Conservation (phyloP, 2,797 vertebrate genomes). For the Ataeniobius toweri region DNA sequence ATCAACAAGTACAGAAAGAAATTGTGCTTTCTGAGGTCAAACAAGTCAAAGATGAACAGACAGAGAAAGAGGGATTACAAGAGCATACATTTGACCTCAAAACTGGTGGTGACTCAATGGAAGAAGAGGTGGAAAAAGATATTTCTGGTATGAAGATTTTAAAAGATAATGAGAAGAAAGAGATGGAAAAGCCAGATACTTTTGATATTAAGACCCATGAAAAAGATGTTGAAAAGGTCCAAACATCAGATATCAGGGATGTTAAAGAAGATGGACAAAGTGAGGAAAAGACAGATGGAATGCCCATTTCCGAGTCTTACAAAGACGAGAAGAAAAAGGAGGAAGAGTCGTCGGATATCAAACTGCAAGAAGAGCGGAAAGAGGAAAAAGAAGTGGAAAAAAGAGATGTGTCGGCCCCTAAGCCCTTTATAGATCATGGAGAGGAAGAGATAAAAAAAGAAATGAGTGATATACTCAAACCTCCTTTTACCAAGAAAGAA, state of each 20-base stretch:
- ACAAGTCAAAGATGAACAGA: conserved; percentile 42
- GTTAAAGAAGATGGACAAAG: conserved; percentile 39
- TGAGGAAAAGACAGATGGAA: conserved; percentile 34
- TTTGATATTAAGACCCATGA: conserved; percentile 34
- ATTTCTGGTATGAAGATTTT: conserved; percentile 22
- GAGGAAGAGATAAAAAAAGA: conserved; percentile 29
- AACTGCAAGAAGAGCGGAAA: conserved; percentile 30
- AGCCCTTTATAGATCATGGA: conserved; percentile 15
- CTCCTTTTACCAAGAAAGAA: conserved; percentile 19
- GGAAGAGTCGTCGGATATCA: conserved; percentile 31
- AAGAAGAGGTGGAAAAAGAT: conserved; percentile 27
- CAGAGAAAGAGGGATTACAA: conserved; percentile 30
- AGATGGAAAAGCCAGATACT: conserved; percentile 41
- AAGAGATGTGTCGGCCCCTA: conserved; percentile 17
- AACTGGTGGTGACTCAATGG: conserved; percentile 36
- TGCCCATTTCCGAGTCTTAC: conserved; percentile 3
- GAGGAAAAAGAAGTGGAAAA: conserved; percentile 45
- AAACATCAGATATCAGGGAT: conserved; percentile 62
- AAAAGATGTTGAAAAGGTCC: conserved; percentile 36
- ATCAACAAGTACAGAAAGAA: conserved; percentile 27
- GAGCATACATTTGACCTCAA: conserved; percentile 71
- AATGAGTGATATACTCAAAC: conserved; percentile 18
- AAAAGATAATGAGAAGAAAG: conserved; percentile 55
- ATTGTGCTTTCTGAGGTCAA: conserved; percentile 20
- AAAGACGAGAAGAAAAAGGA: conserved; percentile 44